A percentile compares a stretch with the other conserved stretches of the same genome.
These are phyloP conservation scores for Cyclura pinguis DNA, from an alignment of 2,797 vertebrate species.

Conservation along the genomic window DNA sequence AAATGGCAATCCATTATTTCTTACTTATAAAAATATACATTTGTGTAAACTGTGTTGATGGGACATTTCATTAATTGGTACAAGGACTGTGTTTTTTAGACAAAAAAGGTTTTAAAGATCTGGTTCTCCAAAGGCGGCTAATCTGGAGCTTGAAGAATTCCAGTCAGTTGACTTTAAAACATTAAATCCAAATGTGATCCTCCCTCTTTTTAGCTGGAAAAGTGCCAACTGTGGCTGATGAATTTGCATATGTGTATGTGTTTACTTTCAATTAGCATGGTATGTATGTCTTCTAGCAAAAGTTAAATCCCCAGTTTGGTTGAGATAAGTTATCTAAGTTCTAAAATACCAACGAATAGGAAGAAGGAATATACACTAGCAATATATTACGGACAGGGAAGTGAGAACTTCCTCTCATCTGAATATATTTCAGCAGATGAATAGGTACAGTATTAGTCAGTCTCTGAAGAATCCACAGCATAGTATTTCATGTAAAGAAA, in stretches of 20 bases:
- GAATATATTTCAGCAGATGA: conserved; percentile 34
- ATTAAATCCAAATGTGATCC: not conserved
- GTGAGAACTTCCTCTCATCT: conserved; percentile 4
- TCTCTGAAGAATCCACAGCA: not conserved
- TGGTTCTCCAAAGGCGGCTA: not conserved
- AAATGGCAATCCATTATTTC: not conserved
- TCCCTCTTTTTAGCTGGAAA: not conserved
- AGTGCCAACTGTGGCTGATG: not conserved
- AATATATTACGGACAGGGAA: not conserved
- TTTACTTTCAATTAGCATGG: conserved; percentile 8
- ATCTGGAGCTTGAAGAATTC: not conserved
- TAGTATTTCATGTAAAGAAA: conserved; percentile 9
- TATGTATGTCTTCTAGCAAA: fast-evolving
- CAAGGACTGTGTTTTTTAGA: not conserved
- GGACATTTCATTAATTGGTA: not conserved
- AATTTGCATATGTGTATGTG: not conserved
- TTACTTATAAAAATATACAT: not conserved
- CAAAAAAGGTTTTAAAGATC: not conserved
- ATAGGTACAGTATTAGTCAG: not conserved
- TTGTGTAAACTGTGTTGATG: not conserved
- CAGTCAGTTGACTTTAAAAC: not conserved
- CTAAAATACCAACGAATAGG: conserved; percentile 11
- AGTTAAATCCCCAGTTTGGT: not conserved
- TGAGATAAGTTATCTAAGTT: conserved; percentile 1
- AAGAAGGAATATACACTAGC: not conserved